Percentiles rank a stretch among this genome's conserved stretches.
Conservation (phyloP, 2,888 invertebrate genomes). For the Drosophila subquinaria region DNA sequence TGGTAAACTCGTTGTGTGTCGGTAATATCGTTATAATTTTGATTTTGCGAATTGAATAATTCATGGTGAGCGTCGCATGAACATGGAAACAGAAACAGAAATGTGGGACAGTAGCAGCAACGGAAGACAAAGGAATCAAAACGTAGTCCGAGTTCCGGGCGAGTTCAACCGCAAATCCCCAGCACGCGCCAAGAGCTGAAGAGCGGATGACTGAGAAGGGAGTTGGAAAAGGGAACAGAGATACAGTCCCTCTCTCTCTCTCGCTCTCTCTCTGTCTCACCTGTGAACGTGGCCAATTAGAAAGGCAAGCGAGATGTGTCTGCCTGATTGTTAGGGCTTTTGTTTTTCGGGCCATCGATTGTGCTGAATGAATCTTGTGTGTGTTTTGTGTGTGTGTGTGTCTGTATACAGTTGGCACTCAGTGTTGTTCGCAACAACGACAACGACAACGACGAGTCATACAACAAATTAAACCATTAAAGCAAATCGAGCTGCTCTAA, state of each 20-base stretch:
- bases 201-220: slow-evolving; percentile 12
- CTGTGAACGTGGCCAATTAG: slow-evolving; percentile 15
- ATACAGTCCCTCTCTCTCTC: background rate
- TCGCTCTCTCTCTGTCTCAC: slow-evolving; percentile 1
- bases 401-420: slow-evolving; percentile 18
- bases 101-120: background rate
- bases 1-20: background rate
- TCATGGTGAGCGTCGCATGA: background rate
- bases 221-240: background rate
- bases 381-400: background rate
- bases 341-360: slow-evolving; percentile 26
- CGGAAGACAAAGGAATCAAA: slow-evolving; percentile 2
- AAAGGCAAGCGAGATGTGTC: slow-evolving; percentile 20
- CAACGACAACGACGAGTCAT: slow-evolving; percentile 20
- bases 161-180: slow-evolving; percentile 67
- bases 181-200: slow-evolving; percentile 55
- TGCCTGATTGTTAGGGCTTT: slow-evolving; percentile 24
- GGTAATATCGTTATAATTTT: background rate
- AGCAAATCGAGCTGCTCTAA: slow-evolving; percentile 59
- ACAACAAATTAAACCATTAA: slow-evolving; percentile 53
- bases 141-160: slow-evolving; percentile 8
- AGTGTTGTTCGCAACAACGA: slow-evolving; percentile 22
- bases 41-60: background rate
- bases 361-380: slow-evolving; percentile 2
- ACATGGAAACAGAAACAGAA: background rate